A percentile compares a stretch with the other conserved stretches of the same genome.
phyloP scores from a whole-genome alignment of 2,888 invertebrate genomes.

The Polyommatus icarus region DNA sequence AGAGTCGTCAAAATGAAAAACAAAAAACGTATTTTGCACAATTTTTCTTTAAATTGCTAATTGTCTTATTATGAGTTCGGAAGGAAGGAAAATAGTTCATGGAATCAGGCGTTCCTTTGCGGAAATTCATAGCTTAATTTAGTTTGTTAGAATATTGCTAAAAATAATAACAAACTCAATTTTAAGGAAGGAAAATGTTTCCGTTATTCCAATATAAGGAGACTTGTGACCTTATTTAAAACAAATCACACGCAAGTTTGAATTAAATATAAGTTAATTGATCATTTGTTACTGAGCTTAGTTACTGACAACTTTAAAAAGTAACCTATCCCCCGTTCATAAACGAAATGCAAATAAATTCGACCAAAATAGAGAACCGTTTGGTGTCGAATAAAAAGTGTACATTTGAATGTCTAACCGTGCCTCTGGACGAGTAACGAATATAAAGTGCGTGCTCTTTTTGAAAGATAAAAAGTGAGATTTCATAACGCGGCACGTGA shows the following conservation, averaged over 20 bases:
- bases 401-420: conserved; percentile 11
- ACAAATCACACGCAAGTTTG: too few relatives aligned
- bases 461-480: conserved; percentile 33
- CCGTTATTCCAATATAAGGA: not conserved
- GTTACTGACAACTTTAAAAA: not conserved
- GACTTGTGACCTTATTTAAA: not conserved
- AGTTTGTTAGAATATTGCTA: too few relatives aligned
- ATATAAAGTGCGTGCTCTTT: conserved; percentile 24
- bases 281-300: too few relatives aligned
- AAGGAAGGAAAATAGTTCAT: too few relatives aligned
- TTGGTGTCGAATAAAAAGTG: conserved; percentile 17
- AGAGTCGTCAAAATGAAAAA: not conserved
- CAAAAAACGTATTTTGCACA: not conserved
- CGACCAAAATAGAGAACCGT: not conserved
- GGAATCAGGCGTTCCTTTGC: too few relatives aligned
- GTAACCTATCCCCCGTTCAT: not conserved
- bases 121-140: too few relatives aligned
- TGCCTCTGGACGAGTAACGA: conserved; percentile 23
- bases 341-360: not conserved
- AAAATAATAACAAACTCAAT: too few relatives aligned
- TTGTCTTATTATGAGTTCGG: too few relatives aligned
- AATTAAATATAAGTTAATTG: not conserved
- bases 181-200: too few relatives aligned
- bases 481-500: conserved; percentile 38
- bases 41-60: too few relatives aligned